Evolutionary conservation across 2,113 vertebrate species (phyloP).

Genomic region (Anarhynchus alexandrinus): DNA sequence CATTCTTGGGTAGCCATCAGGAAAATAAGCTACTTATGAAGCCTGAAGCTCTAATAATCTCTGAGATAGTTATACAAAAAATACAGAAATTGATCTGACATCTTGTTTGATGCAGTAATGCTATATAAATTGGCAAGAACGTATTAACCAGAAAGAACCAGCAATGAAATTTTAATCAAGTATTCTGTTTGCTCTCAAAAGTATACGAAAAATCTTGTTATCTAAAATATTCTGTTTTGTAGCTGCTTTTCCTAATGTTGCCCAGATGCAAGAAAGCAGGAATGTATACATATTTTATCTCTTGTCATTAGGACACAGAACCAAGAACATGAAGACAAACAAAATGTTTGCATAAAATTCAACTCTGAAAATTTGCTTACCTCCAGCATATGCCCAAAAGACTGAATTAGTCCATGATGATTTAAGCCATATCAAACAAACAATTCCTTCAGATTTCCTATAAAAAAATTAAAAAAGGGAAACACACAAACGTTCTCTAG

Average conservation of each 20-base stretch:
- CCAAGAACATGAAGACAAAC: background rate
- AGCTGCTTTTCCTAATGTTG: background rate
- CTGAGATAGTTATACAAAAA: background rate
- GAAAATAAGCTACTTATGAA: background rate
- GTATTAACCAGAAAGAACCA: background rate
- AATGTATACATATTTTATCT: background rate
- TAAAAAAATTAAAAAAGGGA: background rate
- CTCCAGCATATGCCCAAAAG: background rate
- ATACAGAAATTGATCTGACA: background rate
- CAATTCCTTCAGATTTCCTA: background rate
- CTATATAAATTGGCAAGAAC: background rate
- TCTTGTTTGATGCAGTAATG: background rate
- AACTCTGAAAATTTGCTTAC: background rate
- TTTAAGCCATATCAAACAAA: background rate
- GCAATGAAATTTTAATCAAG: background rate
- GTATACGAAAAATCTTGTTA: background rate
- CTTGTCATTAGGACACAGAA: background rate
- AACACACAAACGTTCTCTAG: background rate
- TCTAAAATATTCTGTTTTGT: background rate
- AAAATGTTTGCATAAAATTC: background rate
- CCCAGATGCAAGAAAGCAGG: background rate
- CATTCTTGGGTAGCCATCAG: background rate
- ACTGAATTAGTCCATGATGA: background rate
- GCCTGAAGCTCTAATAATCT: background rate
- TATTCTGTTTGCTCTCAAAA: background rate